Percentiles rank a stretch among this genome's conserved stretches.
These are phyloP conservation scores for Sprattus sprattus DNA, from an alignment of 2,113 vertebrate species.

Conservation along the genomic window DNA sequence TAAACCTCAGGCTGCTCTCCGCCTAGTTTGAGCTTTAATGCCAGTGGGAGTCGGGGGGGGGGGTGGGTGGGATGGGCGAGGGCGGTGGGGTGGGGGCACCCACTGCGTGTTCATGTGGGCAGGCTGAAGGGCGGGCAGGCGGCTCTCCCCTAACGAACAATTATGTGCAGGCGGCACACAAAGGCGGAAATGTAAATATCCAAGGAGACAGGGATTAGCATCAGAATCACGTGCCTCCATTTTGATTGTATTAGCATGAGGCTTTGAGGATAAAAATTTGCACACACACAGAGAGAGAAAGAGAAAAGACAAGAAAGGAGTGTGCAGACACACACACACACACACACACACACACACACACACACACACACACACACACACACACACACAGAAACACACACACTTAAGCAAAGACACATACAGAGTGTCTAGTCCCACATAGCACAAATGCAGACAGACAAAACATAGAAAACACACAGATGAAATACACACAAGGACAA, in stretches of 20 bases:
- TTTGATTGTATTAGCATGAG: neutral
- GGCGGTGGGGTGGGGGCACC: too few species aligned
- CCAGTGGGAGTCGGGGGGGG: neutral
- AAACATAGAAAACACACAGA: neutral
- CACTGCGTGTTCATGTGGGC: too few species aligned
- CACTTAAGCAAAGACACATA: neutral
- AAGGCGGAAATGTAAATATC: neutral
- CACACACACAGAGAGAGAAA: neutral
- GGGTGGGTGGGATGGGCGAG: too few species aligned
- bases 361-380: too few species aligned
- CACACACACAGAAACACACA: too few species aligned
- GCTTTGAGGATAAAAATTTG: neutral
- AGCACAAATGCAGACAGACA: neutral
- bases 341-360: constrained; percentile 17
- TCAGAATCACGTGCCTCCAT: neutral
- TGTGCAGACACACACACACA: neutral
- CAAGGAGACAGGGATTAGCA: neutral
- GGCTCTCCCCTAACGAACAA: neutral
- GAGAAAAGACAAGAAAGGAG: neutral
- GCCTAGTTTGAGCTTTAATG: too few species aligned
- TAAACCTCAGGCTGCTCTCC: too few species aligned
- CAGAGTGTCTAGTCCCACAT: neutral
- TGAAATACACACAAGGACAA: too few species aligned
- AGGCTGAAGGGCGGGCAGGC: too few species aligned
- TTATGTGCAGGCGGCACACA: neutral